These are phyloP conservation scores for Arctia plantaginis DNA, from an alignment of 2,888 invertebrate genomes.

Conservation along the genomic window DNA sequence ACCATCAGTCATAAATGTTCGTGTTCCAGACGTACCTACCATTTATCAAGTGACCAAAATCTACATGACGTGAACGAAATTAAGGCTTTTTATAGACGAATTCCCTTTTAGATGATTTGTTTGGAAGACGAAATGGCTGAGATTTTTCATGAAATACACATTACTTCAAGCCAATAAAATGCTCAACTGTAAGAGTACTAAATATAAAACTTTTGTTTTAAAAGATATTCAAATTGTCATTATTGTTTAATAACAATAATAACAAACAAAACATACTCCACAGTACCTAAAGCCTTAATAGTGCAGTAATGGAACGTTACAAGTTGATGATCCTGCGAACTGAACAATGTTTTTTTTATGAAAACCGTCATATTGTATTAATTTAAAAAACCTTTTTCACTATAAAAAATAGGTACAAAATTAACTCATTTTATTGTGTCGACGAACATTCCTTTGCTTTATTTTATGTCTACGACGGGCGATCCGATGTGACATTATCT, in stretches of 20 bases:
- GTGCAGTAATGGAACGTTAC: neutral
- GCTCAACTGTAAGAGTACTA: neutral
- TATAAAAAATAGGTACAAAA: neutral
- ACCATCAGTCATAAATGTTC: slow-evolving; percentile 66
- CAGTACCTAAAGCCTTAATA: neutral
- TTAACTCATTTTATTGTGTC: no score
- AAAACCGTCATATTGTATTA: neutral
- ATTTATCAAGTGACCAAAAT: slow-evolving; percentile 63
- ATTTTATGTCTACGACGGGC: no score
- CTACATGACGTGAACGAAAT: slow-evolving; percentile 52
- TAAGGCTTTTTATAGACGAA: slow-evolving; percentile 30
- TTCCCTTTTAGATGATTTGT: slow-evolving; percentile 12
- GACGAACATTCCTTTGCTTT: no score
- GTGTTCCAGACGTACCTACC: slow-evolving; percentile 62
- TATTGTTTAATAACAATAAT: no score
- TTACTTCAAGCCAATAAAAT: neutral
- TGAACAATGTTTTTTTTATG: neutral
- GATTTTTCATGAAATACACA: neutral
- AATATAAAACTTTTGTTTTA: neutral
- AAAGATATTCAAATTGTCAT: no score
- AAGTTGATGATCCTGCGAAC: neutral
- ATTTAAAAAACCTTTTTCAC: neutral
- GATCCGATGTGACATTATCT: no score
- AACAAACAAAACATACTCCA: neutral
- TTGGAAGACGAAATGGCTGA: neutral